Conservation (phyloP, 2,797 vertebrate genomes). For the Etheostoma perlongum region DNA sequence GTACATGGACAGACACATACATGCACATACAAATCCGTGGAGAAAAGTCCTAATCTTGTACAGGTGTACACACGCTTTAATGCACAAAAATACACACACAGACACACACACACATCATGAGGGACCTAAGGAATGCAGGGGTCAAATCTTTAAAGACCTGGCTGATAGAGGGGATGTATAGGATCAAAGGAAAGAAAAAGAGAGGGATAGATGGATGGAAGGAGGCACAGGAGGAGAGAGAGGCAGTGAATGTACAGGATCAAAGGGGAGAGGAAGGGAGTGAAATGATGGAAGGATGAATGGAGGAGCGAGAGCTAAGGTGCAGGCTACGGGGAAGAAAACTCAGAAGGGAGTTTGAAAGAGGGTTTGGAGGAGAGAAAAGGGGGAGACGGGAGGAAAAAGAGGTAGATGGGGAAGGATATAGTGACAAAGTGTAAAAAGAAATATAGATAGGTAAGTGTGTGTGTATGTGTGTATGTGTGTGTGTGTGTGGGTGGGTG, state of each 20-base stretch:
- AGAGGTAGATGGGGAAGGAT: constrained; percentile 22
- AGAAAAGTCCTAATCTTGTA: constrained; percentile 63
- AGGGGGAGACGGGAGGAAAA: not conserved
- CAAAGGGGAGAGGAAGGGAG: constrained; percentile 50
- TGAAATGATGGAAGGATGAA: constrained; percentile 62
- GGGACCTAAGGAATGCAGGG: constrained; percentile 78
- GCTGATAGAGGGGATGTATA: constrained; percentile 80
- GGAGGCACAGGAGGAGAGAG: constrained; percentile 51
- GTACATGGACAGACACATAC: constrained; percentile 15
- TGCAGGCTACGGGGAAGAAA: constrained; percentile 18
- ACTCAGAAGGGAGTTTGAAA: constrained; percentile 10
- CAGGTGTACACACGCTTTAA: constrained; percentile 67
- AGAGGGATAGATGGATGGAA: constrained; percentile 68
- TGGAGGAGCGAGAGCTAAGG: constrained; percentile 46
- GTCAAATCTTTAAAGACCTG: constrained; percentile 81
- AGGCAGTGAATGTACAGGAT: constrained; percentile 48
- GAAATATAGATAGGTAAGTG: constrained; percentile 68
- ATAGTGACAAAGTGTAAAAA: constrained; percentile 48
- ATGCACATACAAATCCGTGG: constrained; percentile 36
- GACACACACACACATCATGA: constrained; percentile 63
- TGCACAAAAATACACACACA: constrained; percentile 48
- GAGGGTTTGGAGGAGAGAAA: constrained; percentile 4
- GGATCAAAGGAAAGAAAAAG: constrained; percentile 71
- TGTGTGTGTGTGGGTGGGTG: constrained; percentile 22
- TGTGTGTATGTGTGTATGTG: not conserved